phyloP scores from a whole-genome alignment of 2,888 invertebrate genomes.

The Choreutis nemorana region DNA sequence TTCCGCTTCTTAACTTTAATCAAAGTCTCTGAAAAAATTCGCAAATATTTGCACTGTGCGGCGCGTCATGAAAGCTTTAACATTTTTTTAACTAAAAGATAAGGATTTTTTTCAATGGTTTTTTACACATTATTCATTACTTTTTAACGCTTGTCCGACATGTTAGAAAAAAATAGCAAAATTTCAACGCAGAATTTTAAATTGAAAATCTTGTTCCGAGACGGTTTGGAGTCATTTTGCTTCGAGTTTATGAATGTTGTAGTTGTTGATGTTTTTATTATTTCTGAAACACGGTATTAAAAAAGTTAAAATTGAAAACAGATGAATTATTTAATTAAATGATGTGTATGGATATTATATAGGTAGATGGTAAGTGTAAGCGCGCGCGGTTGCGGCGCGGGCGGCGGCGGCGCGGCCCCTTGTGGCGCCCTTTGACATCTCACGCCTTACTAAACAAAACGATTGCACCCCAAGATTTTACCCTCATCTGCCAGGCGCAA shows the following conservation, averaged over 20 bases:
- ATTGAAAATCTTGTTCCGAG: too few relatives aligned
- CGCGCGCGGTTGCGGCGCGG: constrained; percentile 35
- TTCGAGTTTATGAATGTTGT: too few relatives aligned
- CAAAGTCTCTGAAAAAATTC: constrained; percentile 36
- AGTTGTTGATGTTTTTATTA: too few relatives aligned
- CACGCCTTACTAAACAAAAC: constrained; percentile 31
- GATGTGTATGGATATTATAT: constrained; percentile 10
- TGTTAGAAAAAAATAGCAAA: too few relatives aligned
- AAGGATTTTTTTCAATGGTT: constrained; percentile 16
- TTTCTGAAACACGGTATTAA: too few relatives aligned
- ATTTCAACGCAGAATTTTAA: too few relatives aligned
- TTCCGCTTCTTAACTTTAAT: background rate
- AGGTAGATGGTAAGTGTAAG: constrained; percentile 8
- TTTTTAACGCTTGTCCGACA: too few relatives aligned
- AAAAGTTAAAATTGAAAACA: too few relatives aligned
- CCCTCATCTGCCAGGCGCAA: constrained; percentile 42
- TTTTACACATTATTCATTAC: too few relatives aligned
- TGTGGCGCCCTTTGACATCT: constrained; percentile 28
- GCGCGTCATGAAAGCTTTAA: constrained; percentile 22
- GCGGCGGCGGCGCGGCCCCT: constrained; percentile 26
- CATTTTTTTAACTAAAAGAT: constrained; percentile 13
- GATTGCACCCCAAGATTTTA: constrained; percentile 26
- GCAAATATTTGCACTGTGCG: constrained; percentile 24
- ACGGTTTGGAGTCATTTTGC: too few relatives aligned
- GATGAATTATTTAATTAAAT: too few relatives aligned